A percentile compares a stretch with the other conserved stretches of the same genome.
Conservation (phyloP, 2,113 vertebrate genomes). For the Callaeas wilsoni region DNA sequence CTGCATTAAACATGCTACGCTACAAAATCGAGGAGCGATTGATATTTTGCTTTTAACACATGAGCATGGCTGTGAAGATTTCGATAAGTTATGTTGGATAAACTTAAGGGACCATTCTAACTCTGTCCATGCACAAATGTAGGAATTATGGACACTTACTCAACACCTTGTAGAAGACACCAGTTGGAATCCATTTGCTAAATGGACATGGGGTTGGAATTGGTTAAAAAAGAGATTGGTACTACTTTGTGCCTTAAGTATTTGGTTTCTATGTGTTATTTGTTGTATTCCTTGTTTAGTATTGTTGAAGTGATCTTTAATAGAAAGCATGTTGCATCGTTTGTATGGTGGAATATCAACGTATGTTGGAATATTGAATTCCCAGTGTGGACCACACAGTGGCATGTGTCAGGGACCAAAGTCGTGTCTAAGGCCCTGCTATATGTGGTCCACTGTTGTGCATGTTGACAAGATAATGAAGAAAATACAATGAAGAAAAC, state of each 20-base stretch:
- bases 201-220: neutral
- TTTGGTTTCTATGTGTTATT: neutral
- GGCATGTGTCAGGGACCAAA: neutral
- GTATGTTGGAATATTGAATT: neutral
- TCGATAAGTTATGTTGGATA: neutral
- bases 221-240: neutral
- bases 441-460: neutral
- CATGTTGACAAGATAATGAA: fast-evolving
- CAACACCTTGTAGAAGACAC: neutral
- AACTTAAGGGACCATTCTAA: neutral
- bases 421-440: neutral
- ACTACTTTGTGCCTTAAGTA: neutral
- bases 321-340: too few species aligned
- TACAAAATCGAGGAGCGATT: neutral
- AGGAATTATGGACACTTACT: neutral
- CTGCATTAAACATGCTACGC: neutral
- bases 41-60: neutral
- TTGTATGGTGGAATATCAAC: fast-evolving
- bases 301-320: neutral
- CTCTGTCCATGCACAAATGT: neutral
- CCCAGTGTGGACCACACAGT: fast-evolving
- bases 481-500: neutral
- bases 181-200: neutral
- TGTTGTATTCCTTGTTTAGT: neutral
- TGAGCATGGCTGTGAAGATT: neutral